phyloP scores from a whole-genome alignment of 2,113 vertebrate genomes.

The Callionymus lyra region DNA sequence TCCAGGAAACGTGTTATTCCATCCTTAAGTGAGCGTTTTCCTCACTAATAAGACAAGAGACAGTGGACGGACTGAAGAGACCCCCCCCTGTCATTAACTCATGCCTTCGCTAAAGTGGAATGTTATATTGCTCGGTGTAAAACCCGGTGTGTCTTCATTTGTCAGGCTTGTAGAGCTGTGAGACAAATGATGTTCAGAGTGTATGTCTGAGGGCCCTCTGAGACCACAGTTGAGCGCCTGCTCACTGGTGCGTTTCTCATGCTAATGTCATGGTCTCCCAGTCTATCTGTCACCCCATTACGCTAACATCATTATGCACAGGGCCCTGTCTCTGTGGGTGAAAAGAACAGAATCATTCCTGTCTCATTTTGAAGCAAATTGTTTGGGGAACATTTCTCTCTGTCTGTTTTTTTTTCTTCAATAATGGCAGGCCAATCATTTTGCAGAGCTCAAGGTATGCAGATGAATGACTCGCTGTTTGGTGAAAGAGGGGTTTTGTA shows the following conservation, averaged over 20 bases:
- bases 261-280: conserved; percentile 71
- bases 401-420: conserved; percentile 13
- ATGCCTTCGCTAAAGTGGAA: conserved; percentile 53
- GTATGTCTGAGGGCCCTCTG: conserved; percentile 61
- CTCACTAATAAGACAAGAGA: conserved; percentile 46
- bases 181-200: conserved; percentile 54
- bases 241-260: conserved; percentile 71
- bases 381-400: conserved; percentile 67
- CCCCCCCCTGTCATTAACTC: conserved; percentile 45
- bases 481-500: conserved; percentile 60
- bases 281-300: conserved; percentile 72
- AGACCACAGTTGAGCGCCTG: conserved; percentile 67
- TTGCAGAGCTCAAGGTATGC: conserved; percentile 65
- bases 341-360: conserved; percentile 71
- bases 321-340: conserved; percentile 55
- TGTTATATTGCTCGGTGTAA: conserved; percentile 49
- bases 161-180: conserved; percentile 50
- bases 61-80: conserved; percentile 23
- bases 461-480: conserved; percentile 69
- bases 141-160: conserved; percentile 58
- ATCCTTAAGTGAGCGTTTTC: conserved; percentile 36
- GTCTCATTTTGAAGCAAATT: conserved; percentile 73
- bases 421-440: conserved; percentile 66
- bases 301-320: conserved; percentile 72
- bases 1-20: conserved; percentile 8